These are phyloP conservation scores for Protosalanx chinensis DNA, from an alignment of 2,797 vertebrate genomes.

Conservation along the genomic window DNA sequence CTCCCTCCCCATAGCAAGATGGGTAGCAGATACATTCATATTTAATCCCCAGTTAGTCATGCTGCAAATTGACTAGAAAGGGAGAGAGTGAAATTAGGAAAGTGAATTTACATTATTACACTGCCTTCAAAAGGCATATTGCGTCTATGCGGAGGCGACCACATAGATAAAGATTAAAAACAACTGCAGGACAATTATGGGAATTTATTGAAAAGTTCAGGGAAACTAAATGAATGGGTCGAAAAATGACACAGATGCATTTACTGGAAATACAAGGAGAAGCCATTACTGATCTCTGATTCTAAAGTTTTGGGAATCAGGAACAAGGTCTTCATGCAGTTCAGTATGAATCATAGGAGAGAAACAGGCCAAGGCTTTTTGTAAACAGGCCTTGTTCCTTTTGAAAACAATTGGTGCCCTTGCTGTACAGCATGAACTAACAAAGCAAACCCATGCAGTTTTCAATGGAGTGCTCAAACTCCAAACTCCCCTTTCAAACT, in stretches of 20 bases:
- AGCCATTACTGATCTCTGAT: too few species aligned
- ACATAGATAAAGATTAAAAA: constrained; percentile 16
- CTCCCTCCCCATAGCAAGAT: constrained; percentile 32
- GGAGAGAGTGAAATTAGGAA: constrained; percentile 36
- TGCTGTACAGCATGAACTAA: neutral
- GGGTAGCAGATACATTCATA: constrained; percentile 48
- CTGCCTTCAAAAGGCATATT: constrained; percentile 46
- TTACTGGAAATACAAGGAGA: too few species aligned
- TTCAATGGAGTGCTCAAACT: constrained; percentile 13
- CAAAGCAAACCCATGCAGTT: neutral
- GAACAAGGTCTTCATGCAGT: too few species aligned
- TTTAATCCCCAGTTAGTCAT: constrained; percentile 64
- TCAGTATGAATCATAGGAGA: too few species aligned
- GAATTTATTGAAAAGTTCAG: constrained; percentile 10
- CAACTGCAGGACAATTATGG: neutral
- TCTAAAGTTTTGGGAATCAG: too few species aligned
- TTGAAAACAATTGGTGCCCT: neutral
- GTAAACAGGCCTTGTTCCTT: neutral
- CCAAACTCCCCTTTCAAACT: constrained; percentile 20
- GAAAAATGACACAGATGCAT: too few species aligned
- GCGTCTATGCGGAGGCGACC: constrained; percentile 20
- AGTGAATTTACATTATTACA: constrained; percentile 52
- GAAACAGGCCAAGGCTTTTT: neutral
- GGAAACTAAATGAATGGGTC: neutral
- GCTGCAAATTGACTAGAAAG: constrained; percentile 61